Conservation (phyloP, 1,140 invertebrate genomes). For the Apolygus lucorum region DNA sequence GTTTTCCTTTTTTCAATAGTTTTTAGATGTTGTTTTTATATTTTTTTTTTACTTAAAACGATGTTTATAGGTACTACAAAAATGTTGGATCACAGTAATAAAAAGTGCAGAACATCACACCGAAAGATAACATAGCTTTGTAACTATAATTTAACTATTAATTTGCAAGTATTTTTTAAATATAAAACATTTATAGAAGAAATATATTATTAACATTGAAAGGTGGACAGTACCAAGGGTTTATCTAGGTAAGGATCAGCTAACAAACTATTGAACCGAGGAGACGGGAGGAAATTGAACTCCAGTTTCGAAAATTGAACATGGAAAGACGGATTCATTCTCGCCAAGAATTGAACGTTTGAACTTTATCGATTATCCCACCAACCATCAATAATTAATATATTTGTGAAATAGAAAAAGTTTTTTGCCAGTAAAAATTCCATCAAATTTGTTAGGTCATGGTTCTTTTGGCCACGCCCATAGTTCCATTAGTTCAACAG, state of each 20-base stretch:
- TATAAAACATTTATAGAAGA: not conserved
- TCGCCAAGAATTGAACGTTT: too few species aligned
- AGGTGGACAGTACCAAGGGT: not conserved
- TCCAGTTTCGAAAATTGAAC: too few species aligned
- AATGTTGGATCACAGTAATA: constrained; percentile 9
- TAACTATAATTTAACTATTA: too few species aligned
- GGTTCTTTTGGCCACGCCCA: too few species aligned
- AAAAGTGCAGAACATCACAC: constrained; percentile 10
- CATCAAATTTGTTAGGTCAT: too few species aligned
- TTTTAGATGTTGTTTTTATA: not conserved
- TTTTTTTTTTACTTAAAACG: not conserved
- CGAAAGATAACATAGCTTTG: not conserved
- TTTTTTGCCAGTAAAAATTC: too few species aligned
- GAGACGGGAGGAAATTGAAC: not conserved
- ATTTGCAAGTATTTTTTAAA: not conserved
- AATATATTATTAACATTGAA: not conserved
- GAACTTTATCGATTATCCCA: too few species aligned
- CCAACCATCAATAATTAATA: too few species aligned
- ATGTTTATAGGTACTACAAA: not conserved
- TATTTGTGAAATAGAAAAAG: too few species aligned
- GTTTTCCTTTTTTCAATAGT: not conserved
- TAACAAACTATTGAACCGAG: not conserved
- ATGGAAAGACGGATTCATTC: too few species aligned
- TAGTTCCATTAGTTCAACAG: too few species aligned
- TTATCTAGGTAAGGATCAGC: not conserved